phyloP scores from a whole-genome alignment of 2,888 invertebrate genomes.

The Caenorhabditis drosophilae region DNA sequence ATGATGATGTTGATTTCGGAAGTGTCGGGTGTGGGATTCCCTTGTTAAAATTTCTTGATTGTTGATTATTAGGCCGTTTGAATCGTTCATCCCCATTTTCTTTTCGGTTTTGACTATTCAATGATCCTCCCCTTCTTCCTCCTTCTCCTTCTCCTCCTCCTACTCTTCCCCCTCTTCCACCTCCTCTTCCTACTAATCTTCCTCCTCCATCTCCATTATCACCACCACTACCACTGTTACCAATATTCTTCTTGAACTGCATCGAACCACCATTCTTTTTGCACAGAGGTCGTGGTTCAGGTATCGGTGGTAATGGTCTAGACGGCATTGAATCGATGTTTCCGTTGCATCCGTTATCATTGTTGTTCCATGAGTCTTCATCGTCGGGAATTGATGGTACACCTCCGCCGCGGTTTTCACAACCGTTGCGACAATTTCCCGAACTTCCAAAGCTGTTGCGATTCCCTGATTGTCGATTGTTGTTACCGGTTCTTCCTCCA shows the following conservation, averaged over 20 bases:
- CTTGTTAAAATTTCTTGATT: too few relatives aligned
- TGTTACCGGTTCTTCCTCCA: slow-evolving; percentile 7
- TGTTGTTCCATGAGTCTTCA: slow-evolving; percentile 7
- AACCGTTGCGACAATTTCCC: slow-evolving; percentile 13
- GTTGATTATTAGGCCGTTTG: too few relatives aligned
- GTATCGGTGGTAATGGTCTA: slow-evolving; percentile 29
- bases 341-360: slow-evolving; percentile 5
- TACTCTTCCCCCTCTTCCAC: not conserved
- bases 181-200: not conserved
- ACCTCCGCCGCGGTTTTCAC: too few relatives aligned
- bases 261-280: slow-evolving; percentile 10
- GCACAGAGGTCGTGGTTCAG: slow-evolving; percentile 32
- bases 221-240: slow-evolving; percentile 7
- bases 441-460: slow-evolving; percentile 3
- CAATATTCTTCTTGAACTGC: slow-evolving; percentile 4
- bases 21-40: too few relatives aligned
- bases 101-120: not conserved
- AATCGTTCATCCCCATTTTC: slow-evolving; percentile 5
- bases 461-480: slow-evolving; percentile 9
- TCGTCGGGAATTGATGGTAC: too few relatives aligned
- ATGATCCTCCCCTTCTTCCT: not conserved
- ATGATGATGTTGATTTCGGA: too few relatives aligned
- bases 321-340: not conserved
- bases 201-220: not conserved
- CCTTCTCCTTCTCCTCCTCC: not conserved